Evolutionary conservation across 2,113 vertebrate species (phyloP).

Genomic region (Muscicapa adusta): DNA sequence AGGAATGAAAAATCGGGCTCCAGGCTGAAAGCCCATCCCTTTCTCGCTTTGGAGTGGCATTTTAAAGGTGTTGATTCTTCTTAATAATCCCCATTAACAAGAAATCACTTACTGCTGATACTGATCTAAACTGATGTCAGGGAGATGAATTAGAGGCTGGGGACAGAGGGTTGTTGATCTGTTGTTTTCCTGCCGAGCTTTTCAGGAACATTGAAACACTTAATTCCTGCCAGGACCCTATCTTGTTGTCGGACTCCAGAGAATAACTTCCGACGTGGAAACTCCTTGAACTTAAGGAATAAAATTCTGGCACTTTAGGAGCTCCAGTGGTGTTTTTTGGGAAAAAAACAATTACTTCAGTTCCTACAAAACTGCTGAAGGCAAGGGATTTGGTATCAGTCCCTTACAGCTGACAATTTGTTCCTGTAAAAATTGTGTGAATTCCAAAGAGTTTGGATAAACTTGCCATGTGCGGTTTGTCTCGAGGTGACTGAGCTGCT

Average conservation of each 20-base stretch:
- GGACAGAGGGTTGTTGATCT: neutral
- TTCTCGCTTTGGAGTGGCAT: neutral
- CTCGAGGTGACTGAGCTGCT: neutral
- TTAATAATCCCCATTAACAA: constrained; percentile 47
- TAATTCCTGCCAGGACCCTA: neutral
- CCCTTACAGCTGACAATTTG: neutral
- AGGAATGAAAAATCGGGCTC: neutral
- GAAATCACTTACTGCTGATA: constrained; percentile 40
- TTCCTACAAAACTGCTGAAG: neutral
- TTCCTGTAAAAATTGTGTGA: neutral
- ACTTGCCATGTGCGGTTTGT: neutral
- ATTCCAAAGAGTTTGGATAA: neutral
- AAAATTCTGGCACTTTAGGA: neutral
- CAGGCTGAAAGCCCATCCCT: neutral
- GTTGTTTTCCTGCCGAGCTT: neutral
- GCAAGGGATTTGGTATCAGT: neutral
- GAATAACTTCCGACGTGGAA: neutral
- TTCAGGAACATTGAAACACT: neutral
- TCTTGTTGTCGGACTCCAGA: neutral
- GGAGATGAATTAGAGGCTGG: constrained; percentile 18
- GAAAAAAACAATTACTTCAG: neutral
- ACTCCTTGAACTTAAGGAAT: neutral
- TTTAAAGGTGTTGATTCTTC: constrained; percentile 51
- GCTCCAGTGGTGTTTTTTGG: neutral
- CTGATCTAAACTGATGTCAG: constrained; percentile 35